Evolutionary conservation across 2,113 vertebrate genomes (phyloP).

Genomic region (Enhydra lutris): DNA sequence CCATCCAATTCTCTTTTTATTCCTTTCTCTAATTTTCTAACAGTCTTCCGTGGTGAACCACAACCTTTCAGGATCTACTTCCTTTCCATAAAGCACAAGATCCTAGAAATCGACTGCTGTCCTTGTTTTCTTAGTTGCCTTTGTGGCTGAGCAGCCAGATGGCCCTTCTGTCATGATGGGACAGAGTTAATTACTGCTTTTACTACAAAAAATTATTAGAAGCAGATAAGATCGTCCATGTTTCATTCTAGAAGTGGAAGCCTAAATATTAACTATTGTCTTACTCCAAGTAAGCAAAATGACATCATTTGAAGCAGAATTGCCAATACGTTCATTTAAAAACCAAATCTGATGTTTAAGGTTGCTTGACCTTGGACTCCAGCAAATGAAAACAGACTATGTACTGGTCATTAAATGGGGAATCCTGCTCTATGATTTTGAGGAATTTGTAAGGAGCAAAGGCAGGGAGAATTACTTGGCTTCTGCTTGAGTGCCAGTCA

Average conservation of each 20-base stretch:
- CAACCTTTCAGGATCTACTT: neutral
- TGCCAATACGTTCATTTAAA: neutral
- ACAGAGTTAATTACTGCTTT: conserved; percentile 56
- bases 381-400: neutral
- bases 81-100: neutral
- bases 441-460: neutral
- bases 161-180: conserved; percentile 47
- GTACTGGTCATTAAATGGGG: neutral
- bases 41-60: neutral
- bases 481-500: neutral
- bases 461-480: neutral
- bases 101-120: neutral
- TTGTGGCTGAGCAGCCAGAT: conserved; percentile 28
- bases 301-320: neutral
- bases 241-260: neutral
- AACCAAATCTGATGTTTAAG: neutral
- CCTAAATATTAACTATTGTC: neutral
- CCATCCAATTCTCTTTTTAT: neutral
- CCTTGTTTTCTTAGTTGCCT: conserved; percentile 58
- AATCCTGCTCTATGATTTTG: neutral
- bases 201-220: conserved; percentile 37
- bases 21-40: conserved; percentile 13
- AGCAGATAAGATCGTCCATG: conserved; percentile 62
- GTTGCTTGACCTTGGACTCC: neutral
- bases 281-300: neutral